Base-by-base conservation (phyloP, 2,797 vertebrate species). In the Hyperoplus immaculatus region DNA sequence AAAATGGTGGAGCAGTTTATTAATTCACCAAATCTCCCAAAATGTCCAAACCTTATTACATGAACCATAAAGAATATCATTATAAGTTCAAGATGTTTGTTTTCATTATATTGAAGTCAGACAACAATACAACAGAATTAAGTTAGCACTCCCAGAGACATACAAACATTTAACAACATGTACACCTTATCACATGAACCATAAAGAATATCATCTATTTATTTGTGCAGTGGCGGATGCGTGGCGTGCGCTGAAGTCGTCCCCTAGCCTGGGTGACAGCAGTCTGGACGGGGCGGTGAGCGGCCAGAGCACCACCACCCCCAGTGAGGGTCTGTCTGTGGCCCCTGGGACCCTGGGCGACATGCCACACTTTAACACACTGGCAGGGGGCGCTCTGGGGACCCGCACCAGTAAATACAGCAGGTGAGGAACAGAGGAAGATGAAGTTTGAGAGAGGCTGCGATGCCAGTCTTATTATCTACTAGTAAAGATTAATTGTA, bases 161-260 rank as follows among this genome's bases (percentile, higher is more conserved):
- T 29, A 29, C 29, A 29, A 29, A 29, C 29, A 29, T 29, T 29
- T 29, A 29, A 29, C 29, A 45, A 45, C 43, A 29, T 29, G 29
- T 3, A 3, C 39, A 11, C 38, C 3, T 45, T 39, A 11, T 49
- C 5, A 29, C 21, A 3, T 49, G 7, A 3, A 4, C 3, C 29
- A 0, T 53, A 15, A 71, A 16, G 4, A 14, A 51, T 18, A 3
- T 64, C 14, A 5, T 72, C 2, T 16, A 0, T 76, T 3, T 63
- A 0, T 43, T 18, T 45, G 2, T 69, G 4, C 36, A 88, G 90
- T 94, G 91, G 98, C 98, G 0, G 98, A 99, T 5, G 98, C 98
- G 2, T 99, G 98, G 98, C 92, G 98, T 78, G 98, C 98, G 38
- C 95, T 99, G 75, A 99, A 99, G 94, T 99, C 98, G 94, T 99